Evolutionary conservation across 1,140 invertebrate species (phyloP), one percentile per base, ranked within the genome.

Genomic region (Micrasema longulum): DNA sequence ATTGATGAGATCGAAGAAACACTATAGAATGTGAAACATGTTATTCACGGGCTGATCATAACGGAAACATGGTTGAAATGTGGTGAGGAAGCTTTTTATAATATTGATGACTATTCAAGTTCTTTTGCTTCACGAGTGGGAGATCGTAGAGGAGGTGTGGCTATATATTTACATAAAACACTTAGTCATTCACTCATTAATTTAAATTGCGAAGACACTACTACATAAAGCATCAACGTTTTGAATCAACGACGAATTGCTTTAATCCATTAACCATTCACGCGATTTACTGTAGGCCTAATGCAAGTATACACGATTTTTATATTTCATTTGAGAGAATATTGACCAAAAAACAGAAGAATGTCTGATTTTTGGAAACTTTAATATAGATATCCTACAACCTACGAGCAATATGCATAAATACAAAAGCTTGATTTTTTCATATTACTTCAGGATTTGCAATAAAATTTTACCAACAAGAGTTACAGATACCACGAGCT

Each of bases 1-100:
- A 20, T 48, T 20, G 16, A 48, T 5, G 45, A 48, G 14, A 20
- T 48, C 1, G 45, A 48, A 48, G 45, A 48, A 48, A 48, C 41
- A 5, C 12, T 43, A 48, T 16, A 48, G 14, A 48, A 0, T 1
- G 20, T 48, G 2, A 48, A 14, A 20, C 12, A 4, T 9, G 18
- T 5, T 14, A 5, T 48, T 2, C 12, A 48, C 7, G 45, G 14
- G 0, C 45, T 48, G 14, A 16, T 11, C 1, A 48, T 48, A 20
- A 9, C 45, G 1, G 45, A 48, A 48, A 48, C 45, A 0, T 48
- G 45, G 45, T 20, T 48, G 16, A 20, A 48, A 20, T 1, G 10
- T 48, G 45, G 45, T 20, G 45, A 48, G 6, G 45, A 48, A 11
- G 0, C 1, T 1, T 48, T 48, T 11, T 48, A 16, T 11, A 20